A percentile compares a stretch with the other conserved stretches of the same genome.
These are phyloP conservation scores for Carollia perspicillata DNA, from an alignment of 2,113 vertebrate species.

Conservation along the genomic window DNA sequence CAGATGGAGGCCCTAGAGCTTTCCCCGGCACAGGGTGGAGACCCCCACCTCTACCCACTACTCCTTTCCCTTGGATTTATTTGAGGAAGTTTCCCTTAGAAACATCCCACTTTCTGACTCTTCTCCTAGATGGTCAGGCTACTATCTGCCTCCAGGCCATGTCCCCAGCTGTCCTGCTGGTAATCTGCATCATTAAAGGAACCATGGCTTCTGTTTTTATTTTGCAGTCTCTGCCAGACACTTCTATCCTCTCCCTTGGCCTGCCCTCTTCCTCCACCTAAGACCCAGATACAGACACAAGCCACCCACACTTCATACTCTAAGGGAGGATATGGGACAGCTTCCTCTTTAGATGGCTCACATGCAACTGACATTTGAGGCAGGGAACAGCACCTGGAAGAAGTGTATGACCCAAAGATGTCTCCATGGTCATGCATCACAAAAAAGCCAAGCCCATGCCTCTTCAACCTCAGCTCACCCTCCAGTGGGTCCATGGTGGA, in stretches of 20 bases:
- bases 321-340: not conserved
- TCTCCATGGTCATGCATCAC: not conserved
- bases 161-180: not conserved
- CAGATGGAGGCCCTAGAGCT: not conserved
- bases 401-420: not conserved
- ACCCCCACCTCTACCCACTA: not conserved
- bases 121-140: not conserved
- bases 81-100: not conserved
- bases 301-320: not conserved
- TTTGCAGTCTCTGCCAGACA: not conserved
- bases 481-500: not conserved
- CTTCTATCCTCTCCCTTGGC: not conserved
- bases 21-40: not conserved
- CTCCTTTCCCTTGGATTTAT: not conserved
- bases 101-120: not conserved
- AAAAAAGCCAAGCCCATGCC: not conserved
- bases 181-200: not conserved
- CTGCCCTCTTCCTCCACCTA: not conserved
- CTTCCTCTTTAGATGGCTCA: not conserved
- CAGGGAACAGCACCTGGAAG: not conserved
- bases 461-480: constrained; percentile 38
- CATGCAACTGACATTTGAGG: not conserved
- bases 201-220: not conserved
- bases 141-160: not conserved
- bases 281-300: not conserved